Base-by-base conservation (phyloP, 2,113 vertebrate species). In the Burhinus bistriatus region DNA sequence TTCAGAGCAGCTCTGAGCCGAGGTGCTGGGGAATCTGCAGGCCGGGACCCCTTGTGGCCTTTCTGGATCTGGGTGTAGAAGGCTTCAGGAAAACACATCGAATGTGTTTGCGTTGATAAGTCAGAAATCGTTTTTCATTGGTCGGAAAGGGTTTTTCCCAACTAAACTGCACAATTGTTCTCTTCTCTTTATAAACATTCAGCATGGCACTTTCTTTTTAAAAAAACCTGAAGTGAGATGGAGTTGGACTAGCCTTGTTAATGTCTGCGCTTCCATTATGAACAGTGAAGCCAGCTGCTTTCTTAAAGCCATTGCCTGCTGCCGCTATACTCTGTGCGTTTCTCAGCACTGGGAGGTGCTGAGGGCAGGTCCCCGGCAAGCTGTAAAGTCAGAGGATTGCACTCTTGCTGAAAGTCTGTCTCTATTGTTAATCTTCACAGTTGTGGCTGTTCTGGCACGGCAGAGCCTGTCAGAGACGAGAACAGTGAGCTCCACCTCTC, bases 301-400 rank as follows among this genome's bases (percentile, higher is more conserved):
- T 9, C 70, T 45, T 54, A 32, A 27, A 75, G 61, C 38, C 44
- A 66, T 75, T 58, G 17, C 5, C n/a, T 49, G 34, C 72, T 85
- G 85, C 57, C 2, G 0, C 55, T 26, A 2, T 32, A 2, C 44
- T 65, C 44, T 2, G 15, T 34, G 65, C 5, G 4, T 70, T 70
- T 59, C 72, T 91, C 25, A 25, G 92, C 11, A 3, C 70, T 9
- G 32, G 59, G 19, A 64, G 47, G n/a, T 18, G 36, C 45, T 27
- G 82, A 64, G 82, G 30, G 70, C 62, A 51, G 52, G 20, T 71
- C 66, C 36, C 23, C 17, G 12, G 38, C 16, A 49, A 76, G 52
- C 45, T 51, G 78, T 62, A 13, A 68, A 62, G 8, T 40, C 44
- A 0, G n/a, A 62, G 87, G 51, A 5, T 26, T 70, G 6, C 36